phyloP scores from a whole-genome alignment of 2,888 invertebrate genomes.

The Temnothorax ravouxi region DNA sequence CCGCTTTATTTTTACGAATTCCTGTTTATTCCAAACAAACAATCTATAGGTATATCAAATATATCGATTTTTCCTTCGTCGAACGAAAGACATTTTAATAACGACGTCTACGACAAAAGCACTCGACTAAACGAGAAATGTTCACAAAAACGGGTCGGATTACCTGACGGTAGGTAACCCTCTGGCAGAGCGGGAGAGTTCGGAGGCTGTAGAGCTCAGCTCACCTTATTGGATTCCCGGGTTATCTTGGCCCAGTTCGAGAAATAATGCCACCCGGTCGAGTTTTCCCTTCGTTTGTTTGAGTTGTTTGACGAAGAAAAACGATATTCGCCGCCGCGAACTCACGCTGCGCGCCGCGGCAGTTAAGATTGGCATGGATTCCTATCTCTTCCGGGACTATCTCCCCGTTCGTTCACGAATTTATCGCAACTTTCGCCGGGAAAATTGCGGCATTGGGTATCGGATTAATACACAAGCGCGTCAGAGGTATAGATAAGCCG shows the following conservation, averaged over 20 bases:
- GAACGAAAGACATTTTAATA: constrained; percentile 56
- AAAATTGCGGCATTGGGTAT: constrained; percentile 20
- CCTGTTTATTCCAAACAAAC: not conserved
- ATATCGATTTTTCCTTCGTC: constrained; percentile 43
- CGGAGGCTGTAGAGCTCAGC: constrained; percentile 24
- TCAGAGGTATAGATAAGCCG: not conserved
- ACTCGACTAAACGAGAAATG: constrained; percentile 61
- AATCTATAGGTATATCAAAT: not conserved
- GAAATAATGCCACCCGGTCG: constrained; percentile 39
- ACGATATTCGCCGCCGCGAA: constrained; percentile 19
- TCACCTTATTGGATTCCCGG: constrained; percentile 43
- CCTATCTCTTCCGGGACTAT: constrained; percentile 9
- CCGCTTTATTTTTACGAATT: not conserved
- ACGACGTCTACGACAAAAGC: constrained; percentile 61
- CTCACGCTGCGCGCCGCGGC: not conserved
- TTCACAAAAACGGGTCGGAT: constrained; percentile 56
- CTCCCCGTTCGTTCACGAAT: constrained; percentile 7
- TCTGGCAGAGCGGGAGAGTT: constrained; percentile 51
- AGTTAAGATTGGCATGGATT: not conserved
- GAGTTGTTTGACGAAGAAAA: constrained; percentile 53
- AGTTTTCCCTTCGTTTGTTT: constrained; percentile 24
- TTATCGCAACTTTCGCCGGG: constrained; percentile 29
- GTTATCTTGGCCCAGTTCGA: constrained; percentile 46
- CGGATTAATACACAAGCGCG: constrained; percentile 14
- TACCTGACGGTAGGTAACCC: constrained; percentile 56